Evolutionary conservation across 2,113 vertebrate species (phyloP).

Genomic region (Hylia prasina): DNA sequence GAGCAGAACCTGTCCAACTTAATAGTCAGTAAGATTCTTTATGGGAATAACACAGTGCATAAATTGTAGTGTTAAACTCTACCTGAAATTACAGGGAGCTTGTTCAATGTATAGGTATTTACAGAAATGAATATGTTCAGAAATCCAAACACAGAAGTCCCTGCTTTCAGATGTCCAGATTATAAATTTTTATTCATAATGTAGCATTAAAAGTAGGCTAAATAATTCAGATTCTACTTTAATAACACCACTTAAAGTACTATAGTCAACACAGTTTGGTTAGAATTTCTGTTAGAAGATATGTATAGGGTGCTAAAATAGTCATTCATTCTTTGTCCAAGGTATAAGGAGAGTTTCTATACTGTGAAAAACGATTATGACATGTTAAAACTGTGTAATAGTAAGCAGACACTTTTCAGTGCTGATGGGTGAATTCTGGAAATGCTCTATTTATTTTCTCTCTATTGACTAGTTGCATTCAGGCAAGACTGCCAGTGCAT

Average conservation of each 20-base stretch:
- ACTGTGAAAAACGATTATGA: constrained; percentile 81
- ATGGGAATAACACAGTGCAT: not conserved
- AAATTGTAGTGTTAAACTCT: not conserved
- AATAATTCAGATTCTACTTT: not conserved
- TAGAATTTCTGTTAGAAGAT: constrained; percentile 62
- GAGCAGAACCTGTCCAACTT: not conserved
- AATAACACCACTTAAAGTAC: not conserved
- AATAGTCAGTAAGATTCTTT: not conserved
- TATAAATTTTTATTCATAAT: not conserved
- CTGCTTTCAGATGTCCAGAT: not conserved
- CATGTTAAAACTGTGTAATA: constrained; percentile 79
- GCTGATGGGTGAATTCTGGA: constrained; percentile 75
- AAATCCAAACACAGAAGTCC: not conserved
- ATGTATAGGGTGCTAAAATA: constrained; percentile 67
- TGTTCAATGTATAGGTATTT: not conserved
- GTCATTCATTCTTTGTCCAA: constrained; percentile 66
- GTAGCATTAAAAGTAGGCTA: not conserved
- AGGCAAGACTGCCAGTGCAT: constrained; percentile 75
- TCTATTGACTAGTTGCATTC: constrained; percentile 77
- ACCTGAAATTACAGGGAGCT: not conserved
- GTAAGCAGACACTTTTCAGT: constrained; percentile 74
- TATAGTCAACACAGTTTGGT: constrained; percentile 47
- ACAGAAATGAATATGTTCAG: not conserved
- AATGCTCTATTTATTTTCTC: constrained; percentile 79
- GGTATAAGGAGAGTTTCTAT: constrained; percentile 59